Evolutionary conservation across 2,797 vertebrate genomes (phyloP).

Genomic region (Chloroceryle amazona): DNA sequence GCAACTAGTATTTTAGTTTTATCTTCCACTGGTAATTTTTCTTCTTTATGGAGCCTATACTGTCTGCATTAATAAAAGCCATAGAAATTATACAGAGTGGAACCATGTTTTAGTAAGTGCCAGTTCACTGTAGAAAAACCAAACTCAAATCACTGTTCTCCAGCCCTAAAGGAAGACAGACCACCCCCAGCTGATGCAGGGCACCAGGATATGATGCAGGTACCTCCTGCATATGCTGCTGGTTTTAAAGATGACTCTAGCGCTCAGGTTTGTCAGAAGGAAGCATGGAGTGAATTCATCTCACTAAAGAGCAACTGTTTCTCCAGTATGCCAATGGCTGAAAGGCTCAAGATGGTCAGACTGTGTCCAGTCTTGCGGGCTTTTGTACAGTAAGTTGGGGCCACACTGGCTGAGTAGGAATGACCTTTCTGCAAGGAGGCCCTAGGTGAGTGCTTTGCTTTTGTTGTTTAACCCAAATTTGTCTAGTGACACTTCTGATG

Average conservation of each 20-base stretch:
- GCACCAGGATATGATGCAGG: neutral
- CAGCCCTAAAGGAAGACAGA: neutral
- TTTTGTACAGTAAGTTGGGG: fast-evolving
- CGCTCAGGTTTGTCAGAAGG: neutral
- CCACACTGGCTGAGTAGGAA: neutral
- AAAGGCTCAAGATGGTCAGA: neutral
- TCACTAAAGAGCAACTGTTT: neutral
- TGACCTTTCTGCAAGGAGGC: neutral
- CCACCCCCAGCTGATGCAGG: fast-evolving
- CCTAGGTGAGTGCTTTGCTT: fast-evolving
- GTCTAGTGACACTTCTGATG: neutral
- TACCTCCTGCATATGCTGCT: neutral
- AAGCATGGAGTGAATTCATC: neutral
- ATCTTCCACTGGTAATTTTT: slow-evolving; percentile 80
- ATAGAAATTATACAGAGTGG: slow-evolving; percentile 76
- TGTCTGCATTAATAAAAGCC: slow-evolving; percentile 80
- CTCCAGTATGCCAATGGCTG: neutral
- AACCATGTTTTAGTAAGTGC: slow-evolving; percentile 70
- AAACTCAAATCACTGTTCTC: neutral
- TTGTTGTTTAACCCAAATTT: fast-evolving
- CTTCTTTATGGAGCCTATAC: slow-evolving; percentile 80
- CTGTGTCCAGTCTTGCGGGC: neutral
- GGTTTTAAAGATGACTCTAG: neutral
- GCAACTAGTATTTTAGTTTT: slow-evolving; percentile 83
- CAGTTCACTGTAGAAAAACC: slow-evolving; percentile 32